These are phyloP conservation scores for Danio aesculapii DNA, from an alignment of 2,797 vertebrate species.

Conservation along the genomic window DNA sequence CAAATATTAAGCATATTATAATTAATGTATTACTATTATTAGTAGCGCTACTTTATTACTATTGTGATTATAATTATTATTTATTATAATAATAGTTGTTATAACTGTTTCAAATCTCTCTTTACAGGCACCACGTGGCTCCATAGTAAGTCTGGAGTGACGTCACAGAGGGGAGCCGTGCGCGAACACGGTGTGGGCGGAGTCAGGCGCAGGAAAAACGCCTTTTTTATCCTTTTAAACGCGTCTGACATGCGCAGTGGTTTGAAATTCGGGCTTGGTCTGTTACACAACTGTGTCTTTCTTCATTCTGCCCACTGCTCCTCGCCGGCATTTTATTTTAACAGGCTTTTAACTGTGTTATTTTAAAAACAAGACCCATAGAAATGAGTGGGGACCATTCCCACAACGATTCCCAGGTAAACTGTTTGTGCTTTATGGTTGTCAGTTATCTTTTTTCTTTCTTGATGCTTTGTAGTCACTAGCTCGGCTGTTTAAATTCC, in stretches of 20 bases:
- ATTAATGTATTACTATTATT: too few relatives aligned
- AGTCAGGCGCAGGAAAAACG: constrained; percentile 61
- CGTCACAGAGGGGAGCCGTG: constrained; percentile 34
- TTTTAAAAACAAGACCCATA: constrained; percentile 53
- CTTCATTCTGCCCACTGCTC: constrained; percentile 76
- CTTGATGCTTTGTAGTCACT: constrained; percentile 37
- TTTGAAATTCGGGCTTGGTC: constrained; percentile 84
- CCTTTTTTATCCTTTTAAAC: constrained; percentile 73
- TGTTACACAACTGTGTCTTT: constrained; percentile 83
- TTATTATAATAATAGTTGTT: not conserved
- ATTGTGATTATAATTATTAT: not conserved
- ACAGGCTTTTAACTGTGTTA: constrained; percentile 66
- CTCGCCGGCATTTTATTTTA: constrained; percentile 69
- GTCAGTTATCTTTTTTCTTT: constrained; percentile 43
- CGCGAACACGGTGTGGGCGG: constrained; percentile 55
- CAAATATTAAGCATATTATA: not conserved
- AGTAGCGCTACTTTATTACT: not conserved
- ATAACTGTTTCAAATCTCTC: not conserved
- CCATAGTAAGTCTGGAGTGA: constrained; percentile 19
- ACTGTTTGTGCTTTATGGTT: constrained; percentile 27
- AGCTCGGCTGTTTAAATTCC: constrained; percentile 57
- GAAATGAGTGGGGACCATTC: constrained; percentile 95
- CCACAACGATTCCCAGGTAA: constrained; percentile 94
- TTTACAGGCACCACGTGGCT: constrained; percentile 40
- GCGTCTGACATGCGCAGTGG: constrained; percentile 83